Evolutionary conservation across 2,113 vertebrate genomes (phyloP), one percentile per base, ranked within the genome.

Genomic region (Pavo muticus): DNA sequence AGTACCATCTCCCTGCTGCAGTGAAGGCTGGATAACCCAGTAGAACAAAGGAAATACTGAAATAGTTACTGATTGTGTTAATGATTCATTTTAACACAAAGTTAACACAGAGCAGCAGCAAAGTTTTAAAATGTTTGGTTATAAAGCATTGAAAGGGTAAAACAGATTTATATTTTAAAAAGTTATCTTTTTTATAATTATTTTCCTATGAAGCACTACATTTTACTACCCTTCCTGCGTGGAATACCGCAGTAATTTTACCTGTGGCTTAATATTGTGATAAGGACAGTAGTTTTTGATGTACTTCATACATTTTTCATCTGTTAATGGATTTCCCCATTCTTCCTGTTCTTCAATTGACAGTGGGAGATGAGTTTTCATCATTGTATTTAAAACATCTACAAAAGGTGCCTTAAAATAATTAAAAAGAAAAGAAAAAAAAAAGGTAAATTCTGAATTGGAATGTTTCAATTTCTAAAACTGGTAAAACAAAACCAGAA

Each of bases 291-390:
- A 99, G 87, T 97, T 98, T 92, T 98, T 97, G 94, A 99, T 99
- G 95, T 97, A 97, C 50, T 97, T 96, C 95, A 96, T 97, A 57
- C 98, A 97, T 60, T 96, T 95, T 70, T 97, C 94, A 95, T 99
- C 97, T 87, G 95, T 96, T 44, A 98, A 88, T 44, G 99, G 99
- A 94, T 99, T 98, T 14, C 99, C 99, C 99, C 99, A 99, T 92
- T 99, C 99, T 73, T 99, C 99, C 90, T 98, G 97, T 93, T 99
- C 99, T 97, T 99, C 99, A 63, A 97, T 47, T n/a, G 99, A 99
- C 61, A 99, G 98, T 48, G 99, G 99, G 52, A 99, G 98, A 63
- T 97, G 95, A 56, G 97, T 97, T 71, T 99, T 97, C 98, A 98
- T 97, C 99, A 99, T 99, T 56, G 99, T 98, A 84, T 97, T 98